Evolutionary conservation across 2,113 vertebrate species (phyloP).

Genomic region (Macquaria ambigua): DNA sequence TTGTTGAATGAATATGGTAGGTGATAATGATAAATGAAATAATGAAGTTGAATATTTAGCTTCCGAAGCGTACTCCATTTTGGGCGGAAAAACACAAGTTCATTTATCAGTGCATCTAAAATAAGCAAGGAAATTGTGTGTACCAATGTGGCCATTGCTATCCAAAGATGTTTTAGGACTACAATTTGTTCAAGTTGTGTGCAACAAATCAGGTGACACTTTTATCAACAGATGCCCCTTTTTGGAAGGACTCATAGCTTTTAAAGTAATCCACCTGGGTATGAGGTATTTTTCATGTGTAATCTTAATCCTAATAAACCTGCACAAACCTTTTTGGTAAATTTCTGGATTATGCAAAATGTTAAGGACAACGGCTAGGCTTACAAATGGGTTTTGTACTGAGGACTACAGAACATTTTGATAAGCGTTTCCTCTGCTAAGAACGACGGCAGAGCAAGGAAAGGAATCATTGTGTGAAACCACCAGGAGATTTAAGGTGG

Average conservation of each 20-base stretch:
- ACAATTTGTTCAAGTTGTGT: neutral
- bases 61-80: neutral
- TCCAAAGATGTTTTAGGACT: neutral
- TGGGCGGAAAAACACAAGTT: neutral
- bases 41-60: neutral
- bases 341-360: conserved; percentile 8
- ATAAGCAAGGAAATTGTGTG: neutral
- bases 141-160: neutral
- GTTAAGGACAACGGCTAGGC: neutral
- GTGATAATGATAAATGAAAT: neutral
- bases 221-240: neutral
- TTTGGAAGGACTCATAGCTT: neutral
- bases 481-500: neutral
- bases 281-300: neutral
- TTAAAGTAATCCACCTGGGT: neutral
- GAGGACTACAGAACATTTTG: neutral
- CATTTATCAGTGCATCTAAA: neutral
- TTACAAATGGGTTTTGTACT: neutral
- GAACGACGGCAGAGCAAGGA: neutral
- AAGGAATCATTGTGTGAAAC: neutral
- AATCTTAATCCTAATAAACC: neutral
- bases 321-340: neutral
- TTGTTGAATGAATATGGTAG: neutral
- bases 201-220: neutral
- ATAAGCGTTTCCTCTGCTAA: neutral